Evolutionary conservation across 2,888 invertebrate genomes (phyloP).

Genomic region (Aporophyla nigra): DNA sequence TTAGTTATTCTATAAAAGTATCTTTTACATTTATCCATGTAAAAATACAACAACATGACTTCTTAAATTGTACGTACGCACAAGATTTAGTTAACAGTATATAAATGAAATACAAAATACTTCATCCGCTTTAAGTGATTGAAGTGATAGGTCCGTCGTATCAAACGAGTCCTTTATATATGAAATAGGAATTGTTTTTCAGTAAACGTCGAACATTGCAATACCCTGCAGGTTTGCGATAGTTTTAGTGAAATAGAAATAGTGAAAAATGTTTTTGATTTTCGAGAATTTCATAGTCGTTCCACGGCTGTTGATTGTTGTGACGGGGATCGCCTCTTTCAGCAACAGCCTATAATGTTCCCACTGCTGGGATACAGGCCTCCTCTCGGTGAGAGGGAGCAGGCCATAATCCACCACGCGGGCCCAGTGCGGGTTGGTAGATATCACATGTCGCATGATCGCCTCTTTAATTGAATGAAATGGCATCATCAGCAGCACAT

Average conservation of each 20-base stretch:
- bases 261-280: neutral
- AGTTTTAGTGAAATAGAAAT: neutral
- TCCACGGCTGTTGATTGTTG: neutral
- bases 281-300: neutral
- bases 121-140: slow-evolving; percentile 1
- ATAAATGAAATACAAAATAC: neutral
- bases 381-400: too few relatives aligned
- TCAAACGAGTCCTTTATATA: slow-evolving; percentile 6
- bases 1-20: too few relatives aligned
- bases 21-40: too few relatives aligned
- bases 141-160: neutral
- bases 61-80: neutral
- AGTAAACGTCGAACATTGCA: neutral
- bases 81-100: slow-evolving; percentile 14
- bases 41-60: neutral
- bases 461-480: neutral
- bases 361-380: too few relatives aligned
- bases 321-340: too few relatives aligned
- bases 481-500: neutral
- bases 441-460: too few relatives aligned
- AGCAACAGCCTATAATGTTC: too few relatives aligned
- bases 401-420: too few relatives aligned
- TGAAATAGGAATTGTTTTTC: slow-evolving; percentile 6
- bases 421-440: too few relatives aligned
- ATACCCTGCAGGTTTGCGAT: neutral